Base-by-base conservation (phyloP, 2,113 vertebrate genomes). In the Crotalus tigris region DNA sequence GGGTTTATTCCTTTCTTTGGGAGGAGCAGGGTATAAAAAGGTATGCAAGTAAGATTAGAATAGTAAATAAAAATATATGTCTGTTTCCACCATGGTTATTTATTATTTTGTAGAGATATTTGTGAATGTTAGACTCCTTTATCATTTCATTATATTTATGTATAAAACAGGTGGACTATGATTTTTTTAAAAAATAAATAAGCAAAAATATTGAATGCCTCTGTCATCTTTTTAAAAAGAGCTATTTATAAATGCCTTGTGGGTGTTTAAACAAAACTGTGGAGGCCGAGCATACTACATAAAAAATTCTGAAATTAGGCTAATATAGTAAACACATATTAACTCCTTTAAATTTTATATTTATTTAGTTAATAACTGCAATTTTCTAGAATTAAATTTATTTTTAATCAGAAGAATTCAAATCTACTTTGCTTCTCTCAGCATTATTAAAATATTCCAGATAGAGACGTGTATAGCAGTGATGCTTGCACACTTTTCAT, bases 201-300 rank as follows among this genome's bases (percentile, higher is more conserved):
- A 98, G 97, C 95, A 97, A 96, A 97, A 98, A 97, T 97, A 94
- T 97, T 97, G 93, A 98, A 97, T 95, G 98, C 96, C 98, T 98
- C 96, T 98, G 98, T 98, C 98, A 98, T 98, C 98, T 98, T 98
- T 98, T 98, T 95, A 96, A 96, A 96, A 97, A 96, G 97, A 97
- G 93, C 92, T 93, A 92, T 94, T n/a, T 59, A 7, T 95, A 93
- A 91, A 93, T 46, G 94, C 91, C 39, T 53, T 46, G 44, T 94
- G 88, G 95, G 61, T n/a, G 92, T 95, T 87, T 94, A 92, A 94
- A 85, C 33, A 93, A 90, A 95, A 92, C 69, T 94, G 23, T 88
- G 91, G 33, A 97, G 96, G 94, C 49, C 10, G 87, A 92, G 53
- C 90, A 96, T 69, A 39, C 94, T 91, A 92, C 93, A 59, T 89